A percentile compares a stretch with the other conserved stretches of the same genome.
phyloP scores from a whole-genome alignment of 2,888 invertebrate species.

The Torymus tubicola region DNA sequence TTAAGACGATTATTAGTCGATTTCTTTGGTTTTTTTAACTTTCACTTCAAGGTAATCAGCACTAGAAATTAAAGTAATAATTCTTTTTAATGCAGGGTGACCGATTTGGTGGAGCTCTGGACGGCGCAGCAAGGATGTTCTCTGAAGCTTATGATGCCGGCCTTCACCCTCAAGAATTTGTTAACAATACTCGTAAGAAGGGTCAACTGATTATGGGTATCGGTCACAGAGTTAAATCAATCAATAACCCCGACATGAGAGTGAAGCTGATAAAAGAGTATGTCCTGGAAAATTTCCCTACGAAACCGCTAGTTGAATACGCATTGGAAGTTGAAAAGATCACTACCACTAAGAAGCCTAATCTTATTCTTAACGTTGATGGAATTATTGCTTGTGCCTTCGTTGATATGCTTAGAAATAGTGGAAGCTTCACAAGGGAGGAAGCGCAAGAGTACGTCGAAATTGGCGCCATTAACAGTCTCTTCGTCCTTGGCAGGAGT shows the following conservation, averaged over 20 bases:
- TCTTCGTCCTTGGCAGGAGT: constrained; percentile 98
- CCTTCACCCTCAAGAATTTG: constrained; percentile 98
- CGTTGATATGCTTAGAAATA: constrained; percentile 96
- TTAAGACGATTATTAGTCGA: no score
- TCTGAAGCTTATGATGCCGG: constrained; percentile 97
- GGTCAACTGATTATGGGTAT: constrained; percentile 99
- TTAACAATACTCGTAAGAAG: constrained; percentile 97
- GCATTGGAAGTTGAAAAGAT: constrained; percentile 99
- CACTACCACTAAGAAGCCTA: constrained; percentile 99
- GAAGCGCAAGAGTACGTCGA: constrained; percentile 98
- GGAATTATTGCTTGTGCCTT: constrained; percentile 98
- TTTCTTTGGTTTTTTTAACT: no score
- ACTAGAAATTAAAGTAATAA: background rate
- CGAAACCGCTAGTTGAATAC: constrained; percentile 95
- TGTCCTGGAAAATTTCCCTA: constrained; percentile 94
- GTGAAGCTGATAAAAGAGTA: constrained; percentile 98
- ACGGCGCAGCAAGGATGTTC: constrained; percentile 98
- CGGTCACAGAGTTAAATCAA: constrained; percentile 92
- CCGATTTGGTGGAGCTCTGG: constrained; percentile 98
- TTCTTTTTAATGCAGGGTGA: constrained; percentile 85
- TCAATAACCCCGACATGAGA: constrained; percentile 99
- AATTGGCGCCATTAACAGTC: constrained; percentile 98
- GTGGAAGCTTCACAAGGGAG: constrained; percentile 96
- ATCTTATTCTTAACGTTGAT: constrained; percentile 99
- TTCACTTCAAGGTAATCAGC: no score